phyloP scores from a whole-genome alignment of 1,140 invertebrate species.

The Brachionus paranguensis region DNA sequence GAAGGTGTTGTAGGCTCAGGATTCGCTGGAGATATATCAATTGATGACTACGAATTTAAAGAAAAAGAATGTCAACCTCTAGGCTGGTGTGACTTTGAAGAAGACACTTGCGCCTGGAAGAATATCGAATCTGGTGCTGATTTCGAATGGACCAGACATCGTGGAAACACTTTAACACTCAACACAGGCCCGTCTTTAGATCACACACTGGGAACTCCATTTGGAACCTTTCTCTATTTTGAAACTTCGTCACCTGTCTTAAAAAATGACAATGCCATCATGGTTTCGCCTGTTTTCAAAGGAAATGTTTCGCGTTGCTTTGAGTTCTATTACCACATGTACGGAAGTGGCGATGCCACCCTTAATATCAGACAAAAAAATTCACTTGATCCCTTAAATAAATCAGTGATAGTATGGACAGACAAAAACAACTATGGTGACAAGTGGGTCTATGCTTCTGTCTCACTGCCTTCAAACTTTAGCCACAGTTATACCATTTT shows the following conservation, averaged over 20 bases:
- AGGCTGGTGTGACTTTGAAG: conserved; percentile 44
- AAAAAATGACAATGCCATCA: conserved; percentile 3
- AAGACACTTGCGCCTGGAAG: conserved; percentile 44
- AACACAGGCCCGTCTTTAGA: conserved; percentile 43
- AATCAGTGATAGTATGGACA: conserved; percentile 1
- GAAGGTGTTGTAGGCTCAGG: conserved; percentile 40
- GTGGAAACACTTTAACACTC: neutral
- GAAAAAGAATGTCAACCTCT: conserved; percentile 41
- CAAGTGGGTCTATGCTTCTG: conserved; percentile 24
- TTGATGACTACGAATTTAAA: conserved; percentile 47
- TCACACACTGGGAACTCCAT: conserved; percentile 43
- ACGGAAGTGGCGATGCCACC: neutral
- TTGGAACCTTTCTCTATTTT: conserved; percentile 44
- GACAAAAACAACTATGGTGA: conserved; percentile 20
- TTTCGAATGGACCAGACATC: conserved; percentile 41
- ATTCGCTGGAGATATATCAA: conserved; percentile 47
- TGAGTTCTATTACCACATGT: conserved; percentile 38
- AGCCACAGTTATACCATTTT: neutral
- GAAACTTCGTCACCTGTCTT: conserved; percentile 39
- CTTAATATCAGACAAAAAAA: conserved; percentile 1
- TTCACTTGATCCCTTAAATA: neutral
- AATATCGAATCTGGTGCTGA: conserved; percentile 39
- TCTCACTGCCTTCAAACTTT: neutral
- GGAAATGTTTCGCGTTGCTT: neutral
- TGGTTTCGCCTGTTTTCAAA: conserved; percentile 33